Conservation (phyloP, 2,797 vertebrate genomes). For the Poeciliopsis infans region DNA sequence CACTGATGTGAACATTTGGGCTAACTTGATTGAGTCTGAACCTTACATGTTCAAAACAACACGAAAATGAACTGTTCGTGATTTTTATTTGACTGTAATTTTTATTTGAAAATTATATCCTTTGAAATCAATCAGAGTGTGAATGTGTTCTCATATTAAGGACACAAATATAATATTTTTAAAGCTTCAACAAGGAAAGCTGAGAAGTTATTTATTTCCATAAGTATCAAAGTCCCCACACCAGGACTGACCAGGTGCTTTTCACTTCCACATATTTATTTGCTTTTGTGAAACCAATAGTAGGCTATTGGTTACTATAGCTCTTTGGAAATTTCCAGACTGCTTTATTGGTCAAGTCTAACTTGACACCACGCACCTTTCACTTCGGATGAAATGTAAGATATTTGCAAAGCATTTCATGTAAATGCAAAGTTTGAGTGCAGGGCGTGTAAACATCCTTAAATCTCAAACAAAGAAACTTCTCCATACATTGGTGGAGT, state of each 20-base stretch:
- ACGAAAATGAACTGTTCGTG: neutral
- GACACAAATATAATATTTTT: neutral
- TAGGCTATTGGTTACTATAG: neutral
- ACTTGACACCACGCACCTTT: neutral
- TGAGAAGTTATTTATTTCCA: neutral
- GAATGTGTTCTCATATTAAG: neutral
- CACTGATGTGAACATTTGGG: no score
- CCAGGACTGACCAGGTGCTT: neutral
- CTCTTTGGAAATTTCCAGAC: neutral
- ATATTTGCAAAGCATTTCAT: conserved; percentile 1
- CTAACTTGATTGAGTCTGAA: no score
- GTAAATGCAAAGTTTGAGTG: neutral
- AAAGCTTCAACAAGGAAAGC: neutral
- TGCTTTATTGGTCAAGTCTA: neutral
- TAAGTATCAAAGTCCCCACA: neutral
- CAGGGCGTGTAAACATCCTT: neutral
- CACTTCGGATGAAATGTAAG: neutral
- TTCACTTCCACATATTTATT: conserved; percentile 1
- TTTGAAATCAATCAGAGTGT: neutral
- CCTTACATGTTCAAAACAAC: neutral
- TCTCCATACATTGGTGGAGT: neutral
- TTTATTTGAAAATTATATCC: neutral
- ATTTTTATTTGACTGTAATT: neutral
- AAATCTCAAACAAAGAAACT: neutral
- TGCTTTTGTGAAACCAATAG: neutral